Evolutionary conservation across 2,888 invertebrate genomes (phyloP).

Genomic region (Heliconius erato): DNA sequence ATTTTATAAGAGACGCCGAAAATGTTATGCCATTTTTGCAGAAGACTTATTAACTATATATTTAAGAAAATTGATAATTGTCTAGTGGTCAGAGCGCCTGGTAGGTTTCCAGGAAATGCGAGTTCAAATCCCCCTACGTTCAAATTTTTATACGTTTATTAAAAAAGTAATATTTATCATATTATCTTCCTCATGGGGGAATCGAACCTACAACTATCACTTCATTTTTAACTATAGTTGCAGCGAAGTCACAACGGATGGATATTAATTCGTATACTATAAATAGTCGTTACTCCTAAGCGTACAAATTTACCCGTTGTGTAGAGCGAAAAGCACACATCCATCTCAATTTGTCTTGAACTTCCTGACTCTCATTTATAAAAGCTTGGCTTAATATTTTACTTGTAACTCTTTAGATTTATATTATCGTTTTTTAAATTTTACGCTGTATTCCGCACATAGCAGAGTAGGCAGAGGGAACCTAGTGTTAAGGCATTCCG

Average conservation of each 20-base stretch:
- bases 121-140: no score
- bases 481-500: no score
- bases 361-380: neutral
- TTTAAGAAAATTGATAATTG: no score
- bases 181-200: neutral
- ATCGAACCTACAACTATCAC: neutral
- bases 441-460: no score
- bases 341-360: conserved; percentile 29
- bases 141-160: no score
- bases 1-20: no score
- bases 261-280: conserved; percentile 9
- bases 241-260: neutral
- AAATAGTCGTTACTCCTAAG: neutral
- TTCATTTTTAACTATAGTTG: neutral
- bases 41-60: no score
- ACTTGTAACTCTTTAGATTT: neutral
- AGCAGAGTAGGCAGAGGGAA: no score
- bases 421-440: neutral
- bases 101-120: no score
- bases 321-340: conserved; percentile 14
- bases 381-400: neutral
- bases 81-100: no score
- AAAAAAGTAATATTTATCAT: no score
- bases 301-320: conserved; percentile 9
- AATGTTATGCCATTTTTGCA: no score